Evolutionary conservation across 1,140 invertebrate species (phyloP), one percentile per base, ranked within the genome.

Genomic region (Trichonephila clavipes): DNA sequence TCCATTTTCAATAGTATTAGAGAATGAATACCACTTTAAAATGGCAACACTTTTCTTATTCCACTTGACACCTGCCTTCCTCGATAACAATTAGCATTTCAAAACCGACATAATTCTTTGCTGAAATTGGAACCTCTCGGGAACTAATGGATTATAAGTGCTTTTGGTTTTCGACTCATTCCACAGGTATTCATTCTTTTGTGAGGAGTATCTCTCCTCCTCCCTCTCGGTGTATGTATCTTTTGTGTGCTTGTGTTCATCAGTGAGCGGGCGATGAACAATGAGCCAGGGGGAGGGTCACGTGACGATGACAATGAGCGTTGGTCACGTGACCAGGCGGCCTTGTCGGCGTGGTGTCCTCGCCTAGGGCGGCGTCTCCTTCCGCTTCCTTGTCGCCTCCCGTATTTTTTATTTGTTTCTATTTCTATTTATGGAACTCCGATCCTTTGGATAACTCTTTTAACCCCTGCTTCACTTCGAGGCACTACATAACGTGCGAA

Each of bases 281-380:
- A 61, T 59, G 24, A 58, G 51, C 51, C 5, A 12, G n/a, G 2
- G 51, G 83, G 77, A 44, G 58, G 44, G 44, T 40, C 72, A 77
- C 72, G 72, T 77, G 72, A 77, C 72, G 72, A 34, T 77, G 72
- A 77, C 64, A 66, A 88, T 88, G 87, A 34, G 66, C 24, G 40
- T 51, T 51, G 90, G 83, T 59, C 61, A 86, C 62, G 64, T 66
- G 90, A 92, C 82, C 12, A 59, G 64, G 61, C 82, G 90, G 40
- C 90, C 90, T 91, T 91, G 90, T 66, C 77, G 90, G 81, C 90
- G 88, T 86, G 72, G 28, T 72, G 90, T 91, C 90, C 90, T 91
- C 90, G 90, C 90, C 90, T 92, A 82, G 90, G 90, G 90, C 90
- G 90, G 85, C 62, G 90, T 86, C 90, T 86, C 62, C 90, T 92